phyloP scores from a whole-genome alignment of 92 coral and sea anemone genomes.

The Virgularia gustaviana region DNA sequence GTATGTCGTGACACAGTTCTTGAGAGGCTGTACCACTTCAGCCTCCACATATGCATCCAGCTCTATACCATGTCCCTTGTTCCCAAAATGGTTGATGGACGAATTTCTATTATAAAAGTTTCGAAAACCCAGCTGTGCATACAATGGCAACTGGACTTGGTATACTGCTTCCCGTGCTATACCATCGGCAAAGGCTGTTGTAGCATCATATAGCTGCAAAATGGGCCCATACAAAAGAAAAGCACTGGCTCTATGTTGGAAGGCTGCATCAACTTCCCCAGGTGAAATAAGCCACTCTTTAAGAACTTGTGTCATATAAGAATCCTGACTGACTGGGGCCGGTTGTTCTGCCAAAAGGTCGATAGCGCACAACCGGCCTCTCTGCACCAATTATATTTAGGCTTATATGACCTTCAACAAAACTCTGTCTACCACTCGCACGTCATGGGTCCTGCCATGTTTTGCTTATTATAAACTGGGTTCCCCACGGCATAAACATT shows the following conservation, averaged over 20 bases:
- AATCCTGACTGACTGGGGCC: too few species aligned
- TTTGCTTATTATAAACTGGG: too few species aligned
- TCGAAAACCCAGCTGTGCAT: slow-evolving; percentile 32
- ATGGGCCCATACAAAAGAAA: background rate
- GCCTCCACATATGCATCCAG: slow-evolving; percentile 31
- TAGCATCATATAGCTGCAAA: slow-evolving; percentile 1
- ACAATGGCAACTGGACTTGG: slow-evolving; percentile 11
- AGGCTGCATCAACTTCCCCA: slow-evolving; percentile 11
- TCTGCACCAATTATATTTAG: too few species aligned
- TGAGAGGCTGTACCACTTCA: slow-evolving; percentile 28
- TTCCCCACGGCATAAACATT: too few species aligned
- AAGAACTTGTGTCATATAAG: too few species aligned
- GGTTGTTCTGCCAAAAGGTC: too few species aligned
- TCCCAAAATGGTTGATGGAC: slow-evolving; percentile 24
- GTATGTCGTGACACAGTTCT: slow-evolving; percentile 31
- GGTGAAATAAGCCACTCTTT: slow-evolving; percentile 4
- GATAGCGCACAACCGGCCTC: too few species aligned
- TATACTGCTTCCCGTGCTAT: slow-evolving; percentile 33
- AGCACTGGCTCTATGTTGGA: slow-evolving; percentile 11
- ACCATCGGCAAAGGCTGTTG: slow-evolving; percentile 16
- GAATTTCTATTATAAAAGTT: slow-evolving; percentile 22
- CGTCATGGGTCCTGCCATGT: too few species aligned
- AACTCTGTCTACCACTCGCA: too few species aligned
- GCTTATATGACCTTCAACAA: too few species aligned
- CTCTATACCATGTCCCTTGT: slow-evolving; percentile 36